A percentile compares a stretch with the other conserved stretches of the same genome.
Evolutionary conservation across 2,888 invertebrate species (phyloP).

Genomic region (Synanthedon vespiformis): DNA sequence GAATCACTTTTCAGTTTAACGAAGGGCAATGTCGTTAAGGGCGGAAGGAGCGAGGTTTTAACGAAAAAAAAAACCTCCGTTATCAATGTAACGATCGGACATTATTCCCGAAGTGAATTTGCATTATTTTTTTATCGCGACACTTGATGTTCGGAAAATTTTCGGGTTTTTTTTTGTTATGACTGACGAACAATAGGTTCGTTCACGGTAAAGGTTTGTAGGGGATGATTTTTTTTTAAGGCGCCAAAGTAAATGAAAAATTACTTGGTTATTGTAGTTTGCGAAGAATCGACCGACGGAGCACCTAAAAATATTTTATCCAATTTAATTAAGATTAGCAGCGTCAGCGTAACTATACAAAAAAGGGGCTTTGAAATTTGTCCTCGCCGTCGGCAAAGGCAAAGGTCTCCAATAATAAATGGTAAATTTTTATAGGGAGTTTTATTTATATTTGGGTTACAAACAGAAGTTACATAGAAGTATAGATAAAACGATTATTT

Average conservation of each 20-base stretch:
- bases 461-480: no score
- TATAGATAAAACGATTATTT: no score
- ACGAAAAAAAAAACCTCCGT: constrained; percentile 53
- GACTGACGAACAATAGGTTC: constrained; percentile 39
- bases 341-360: neutral
- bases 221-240: constrained; percentile 26
- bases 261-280: constrained; percentile 38
- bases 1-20: constrained; percentile 53
- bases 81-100: constrained; percentile 57
- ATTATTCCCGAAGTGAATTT: constrained; percentile 53
- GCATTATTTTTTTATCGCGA: constrained; percentile 62
- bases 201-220: constrained; percentile 32
- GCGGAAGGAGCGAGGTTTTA: constrained; percentile 48
- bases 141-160: constrained; percentile 30
- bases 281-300: neutral
- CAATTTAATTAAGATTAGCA: neutral
- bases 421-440: no score
- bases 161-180: constrained; percentile 27
- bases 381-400: no score
- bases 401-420: no score
- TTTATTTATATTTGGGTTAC: no score
- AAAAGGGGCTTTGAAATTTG: no score
- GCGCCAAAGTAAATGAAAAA: constrained; percentile 37
- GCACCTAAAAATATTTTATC: neutral
- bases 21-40: constrained; percentile 50